A percentile compares a stretch with the other conserved stretches of the same genome.
Conservation (phyloP, 2,113 vertebrate genomes). For the Pongo abelii region DNA sequence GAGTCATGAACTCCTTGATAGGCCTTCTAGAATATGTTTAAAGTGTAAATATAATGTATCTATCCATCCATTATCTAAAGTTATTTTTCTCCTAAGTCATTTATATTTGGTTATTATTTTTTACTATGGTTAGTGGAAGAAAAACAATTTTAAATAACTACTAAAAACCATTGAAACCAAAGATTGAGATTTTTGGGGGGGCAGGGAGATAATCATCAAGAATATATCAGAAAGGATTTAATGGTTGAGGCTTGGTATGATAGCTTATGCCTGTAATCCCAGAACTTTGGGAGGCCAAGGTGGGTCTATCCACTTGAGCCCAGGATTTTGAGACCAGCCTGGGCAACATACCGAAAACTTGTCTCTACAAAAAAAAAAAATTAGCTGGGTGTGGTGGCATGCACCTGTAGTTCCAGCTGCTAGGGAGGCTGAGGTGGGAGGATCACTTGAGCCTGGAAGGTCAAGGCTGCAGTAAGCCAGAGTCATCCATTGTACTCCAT, state of each 20-base stretch:
- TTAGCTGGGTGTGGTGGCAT: too few species aligned
- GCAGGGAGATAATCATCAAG: neutral
- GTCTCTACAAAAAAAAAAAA: too few species aligned
- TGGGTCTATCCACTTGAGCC: too few species aligned
- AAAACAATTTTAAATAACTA: neutral
- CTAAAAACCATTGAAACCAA: slow-evolving; percentile 7
- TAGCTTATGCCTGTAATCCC: too few species aligned
- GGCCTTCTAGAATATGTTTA: slow-evolving; percentile 13
- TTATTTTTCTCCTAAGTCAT: neutral
- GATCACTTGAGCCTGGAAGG: too few species aligned
- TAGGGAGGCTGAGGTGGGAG: too few species aligned
- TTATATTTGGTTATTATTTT: neutral
- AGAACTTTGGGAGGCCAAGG: too few species aligned
- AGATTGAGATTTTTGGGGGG: neutral
- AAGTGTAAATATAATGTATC: neutral
- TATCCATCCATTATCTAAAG: neutral
- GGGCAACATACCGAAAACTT: too few species aligned
- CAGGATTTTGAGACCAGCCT: too few species aligned
- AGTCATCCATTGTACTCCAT: too few species aligned
- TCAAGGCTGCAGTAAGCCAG: too few species aligned
- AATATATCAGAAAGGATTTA: slow-evolving; percentile 21
- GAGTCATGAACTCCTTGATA: neutral
- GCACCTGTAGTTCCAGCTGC: too few species aligned
- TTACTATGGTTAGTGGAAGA: neutral
- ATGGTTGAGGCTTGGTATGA: neutral